phyloP scores from a whole-genome alignment of 2,888 invertebrate species.

The Globia sparganii region DNA sequence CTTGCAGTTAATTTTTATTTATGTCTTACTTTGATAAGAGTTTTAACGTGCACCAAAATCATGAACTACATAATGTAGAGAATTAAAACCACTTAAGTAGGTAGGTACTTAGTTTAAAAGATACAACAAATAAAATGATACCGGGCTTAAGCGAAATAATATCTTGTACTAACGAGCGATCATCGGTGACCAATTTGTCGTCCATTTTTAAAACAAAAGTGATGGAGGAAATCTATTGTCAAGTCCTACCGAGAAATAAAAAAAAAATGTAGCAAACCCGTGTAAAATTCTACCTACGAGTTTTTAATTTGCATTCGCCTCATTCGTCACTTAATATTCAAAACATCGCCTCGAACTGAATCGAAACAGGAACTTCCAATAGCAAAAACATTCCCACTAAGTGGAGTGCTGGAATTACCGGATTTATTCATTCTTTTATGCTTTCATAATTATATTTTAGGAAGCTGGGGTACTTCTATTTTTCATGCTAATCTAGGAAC shows the following conservation, averaged over 20 bases:
- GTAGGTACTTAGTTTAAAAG: too few relatives aligned
- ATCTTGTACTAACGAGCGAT: not conserved
- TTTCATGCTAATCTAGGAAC: conserved; percentile 59
- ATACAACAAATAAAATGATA: too few relatives aligned
- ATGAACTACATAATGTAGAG: too few relatives aligned
- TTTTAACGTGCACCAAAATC: too few relatives aligned
- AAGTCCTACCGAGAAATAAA: not conserved
- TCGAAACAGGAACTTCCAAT: conserved; percentile 77
- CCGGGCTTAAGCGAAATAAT: too few relatives aligned
- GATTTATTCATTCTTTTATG: conserved; percentile 62
- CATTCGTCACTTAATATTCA: conserved; percentile 81
- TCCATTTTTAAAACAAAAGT: not conserved
- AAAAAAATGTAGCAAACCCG: conserved; percentile 3
- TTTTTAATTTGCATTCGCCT: conserved; percentile 77
- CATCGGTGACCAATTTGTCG: not conserved
- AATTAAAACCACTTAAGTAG: too few relatives aligned
- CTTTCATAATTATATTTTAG: conserved; percentile 59
- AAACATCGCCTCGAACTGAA: conserved; percentile 74
- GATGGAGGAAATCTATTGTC: not conserved
- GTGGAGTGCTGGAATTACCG: conserved; percentile 59
- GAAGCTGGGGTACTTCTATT: conserved; percentile 46
- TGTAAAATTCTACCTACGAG: conserved; percentile 38
- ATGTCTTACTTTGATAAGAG: too few relatives aligned
- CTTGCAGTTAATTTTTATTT: too few relatives aligned
- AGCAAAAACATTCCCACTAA: conserved; percentile 67